Evolutionary conservation across 2,888 invertebrate species (phyloP), one percentile per base, ranked within the genome.

Genomic region (Brachyptera risi): DNA sequence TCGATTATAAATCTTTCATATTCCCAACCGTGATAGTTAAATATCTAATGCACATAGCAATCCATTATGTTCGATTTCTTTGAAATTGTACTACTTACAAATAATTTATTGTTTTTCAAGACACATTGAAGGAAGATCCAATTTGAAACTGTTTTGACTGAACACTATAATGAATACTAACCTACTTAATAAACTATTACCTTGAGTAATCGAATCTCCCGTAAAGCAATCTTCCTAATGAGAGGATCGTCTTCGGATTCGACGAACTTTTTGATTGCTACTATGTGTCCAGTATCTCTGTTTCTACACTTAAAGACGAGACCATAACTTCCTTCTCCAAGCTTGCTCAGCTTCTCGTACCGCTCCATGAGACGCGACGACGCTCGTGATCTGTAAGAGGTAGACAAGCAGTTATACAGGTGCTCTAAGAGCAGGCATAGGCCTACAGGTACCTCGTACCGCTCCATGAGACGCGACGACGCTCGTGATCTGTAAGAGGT

Each of bases 221-320:
- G 78, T 57, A 96, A 82, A 1, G 96, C 96, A 67, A 97, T 97
- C 79, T 97, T 97, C 70, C 96, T 83, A 67, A 97, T 96, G 50
- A 96, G 85, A 7, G 95, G 95, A 77, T 97, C 97, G 73, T 96
- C 96, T 74, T 97, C 96, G 62, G 94, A 94, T 76, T 97, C 96
- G 11, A 96, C 90, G 74, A 97, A 97, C 76, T 96, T 92, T 78
- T 97, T 97, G 65, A 97, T 94, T 42, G 97, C 97, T 42, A 97
- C 96, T 62, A 96, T 81, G 72, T 93, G 92, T 17, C 96, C 94
- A 1, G 92, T 94, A 72, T 97, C 96, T 63, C 94, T 83, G 78
- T 96, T 95, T 60, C 92, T 86, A 75, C 97, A 97, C 75, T 96
- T 96, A 80, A 96, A 95, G 66, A 97, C 97, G 70, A 96, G 87